Evolutionary conservation across 2,888 invertebrate genomes (phyloP).

Genomic region (Anodontia alba): DNA sequence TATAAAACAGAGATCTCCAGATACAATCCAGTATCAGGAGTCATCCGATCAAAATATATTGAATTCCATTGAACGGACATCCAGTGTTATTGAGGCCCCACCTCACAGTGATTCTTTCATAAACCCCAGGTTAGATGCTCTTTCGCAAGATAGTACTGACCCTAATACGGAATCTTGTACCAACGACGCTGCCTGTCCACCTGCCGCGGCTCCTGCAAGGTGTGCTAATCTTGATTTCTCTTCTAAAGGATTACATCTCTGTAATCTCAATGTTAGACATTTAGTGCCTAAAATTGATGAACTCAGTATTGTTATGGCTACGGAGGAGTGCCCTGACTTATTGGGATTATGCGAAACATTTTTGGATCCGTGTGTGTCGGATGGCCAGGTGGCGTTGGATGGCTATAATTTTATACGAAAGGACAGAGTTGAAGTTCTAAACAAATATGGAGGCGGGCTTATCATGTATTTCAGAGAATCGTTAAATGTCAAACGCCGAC

Average conservation of each 20-base stretch:
- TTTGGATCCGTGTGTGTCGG: background rate
- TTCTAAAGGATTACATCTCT: background rate
- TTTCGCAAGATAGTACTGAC: background rate
- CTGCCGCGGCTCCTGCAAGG: background rate
- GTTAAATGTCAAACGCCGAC: slow-evolving; percentile 3
- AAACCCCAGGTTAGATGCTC: background rate
- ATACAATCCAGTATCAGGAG: background rate
- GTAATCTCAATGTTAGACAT: background rate
- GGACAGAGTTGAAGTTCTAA: background rate
- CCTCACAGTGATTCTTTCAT: background rate
- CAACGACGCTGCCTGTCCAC: background rate
- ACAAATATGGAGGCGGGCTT: slow-evolving; percentile 19
- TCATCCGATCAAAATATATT: background rate
- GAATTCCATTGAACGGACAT: background rate
- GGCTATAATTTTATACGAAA: background rate
- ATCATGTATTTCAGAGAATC: slow-evolving; percentile 12
- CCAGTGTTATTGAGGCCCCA: background rate
- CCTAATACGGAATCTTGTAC: background rate
- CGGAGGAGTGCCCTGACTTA: background rate
- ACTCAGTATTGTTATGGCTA: background rate
- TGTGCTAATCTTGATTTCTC: background rate
- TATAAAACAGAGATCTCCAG: background rate
- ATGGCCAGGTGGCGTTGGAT: background rate
- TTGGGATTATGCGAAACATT: background rate
- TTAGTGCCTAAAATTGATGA: background rate